phyloP scores from a whole-genome alignment of 2,888 invertebrate species.

The Tanytarsus gracilentus region DNA sequence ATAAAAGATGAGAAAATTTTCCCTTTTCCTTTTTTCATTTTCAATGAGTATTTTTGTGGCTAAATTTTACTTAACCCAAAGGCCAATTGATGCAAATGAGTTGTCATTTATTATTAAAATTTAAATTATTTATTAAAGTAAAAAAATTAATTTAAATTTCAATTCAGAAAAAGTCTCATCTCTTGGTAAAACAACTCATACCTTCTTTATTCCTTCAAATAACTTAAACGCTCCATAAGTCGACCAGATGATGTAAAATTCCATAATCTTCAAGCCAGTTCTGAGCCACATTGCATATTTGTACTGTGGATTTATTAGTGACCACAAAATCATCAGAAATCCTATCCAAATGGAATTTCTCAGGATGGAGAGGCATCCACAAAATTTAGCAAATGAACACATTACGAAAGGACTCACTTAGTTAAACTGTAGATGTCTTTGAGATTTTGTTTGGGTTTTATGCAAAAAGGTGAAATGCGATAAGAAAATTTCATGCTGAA shows the following conservation, averaged over 20 bases:
- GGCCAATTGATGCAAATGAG: too few relatives aligned
- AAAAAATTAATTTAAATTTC: neutral
- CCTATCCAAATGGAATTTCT: neutral
- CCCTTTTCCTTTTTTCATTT: too few relatives aligned
- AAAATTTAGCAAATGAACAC: slow-evolving; percentile 1
- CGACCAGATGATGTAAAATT: slow-evolving; percentile 2
- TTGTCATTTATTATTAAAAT: too few relatives aligned
- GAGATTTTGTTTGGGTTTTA: too few relatives aligned
- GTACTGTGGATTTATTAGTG: neutral
- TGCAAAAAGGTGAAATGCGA: too few relatives aligned
- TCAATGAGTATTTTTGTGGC: too few relatives aligned
- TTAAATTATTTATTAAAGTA: too few relatives aligned
- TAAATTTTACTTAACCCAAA: too few relatives aligned
- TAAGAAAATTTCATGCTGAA: too few relatives aligned
- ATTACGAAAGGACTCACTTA: neutral
- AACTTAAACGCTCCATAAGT: neutral
- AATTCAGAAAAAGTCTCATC: neutral
- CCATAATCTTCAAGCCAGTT: neutral
- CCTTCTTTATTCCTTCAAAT: slow-evolving; percentile 3
- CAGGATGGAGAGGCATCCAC: neutral
- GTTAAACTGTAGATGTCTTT: too few relatives aligned
- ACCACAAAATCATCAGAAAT: slow-evolving; percentile 2
- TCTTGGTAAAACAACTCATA: neutral
- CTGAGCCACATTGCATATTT: neutral
- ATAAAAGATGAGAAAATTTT: neutral